phyloP scores from a whole-genome alignment of 2,113 vertebrate genomes.

The Rhineura floridana region DNA sequence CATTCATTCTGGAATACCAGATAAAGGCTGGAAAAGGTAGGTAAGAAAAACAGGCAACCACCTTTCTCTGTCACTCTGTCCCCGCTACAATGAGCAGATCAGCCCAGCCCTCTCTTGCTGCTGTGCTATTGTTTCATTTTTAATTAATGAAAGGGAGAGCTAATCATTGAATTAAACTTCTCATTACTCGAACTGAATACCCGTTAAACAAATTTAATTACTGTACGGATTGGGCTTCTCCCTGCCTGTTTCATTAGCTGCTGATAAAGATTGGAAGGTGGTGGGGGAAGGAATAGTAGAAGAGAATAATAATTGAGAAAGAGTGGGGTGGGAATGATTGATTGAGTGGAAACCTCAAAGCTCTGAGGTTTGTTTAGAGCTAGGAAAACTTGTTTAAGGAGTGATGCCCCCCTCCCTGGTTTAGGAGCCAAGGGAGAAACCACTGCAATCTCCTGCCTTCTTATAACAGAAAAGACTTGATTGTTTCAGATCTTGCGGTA shows the following conservation, averaged over 20 bases:
- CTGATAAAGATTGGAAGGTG: conserved; percentile 67
- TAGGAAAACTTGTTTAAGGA: neutral
- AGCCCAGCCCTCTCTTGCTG: conserved; percentile 70
- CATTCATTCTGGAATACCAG: neutral
- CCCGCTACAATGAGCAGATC: conserved; percentile 62
- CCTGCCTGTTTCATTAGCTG: conserved; percentile 77
- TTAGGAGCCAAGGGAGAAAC: neutral
- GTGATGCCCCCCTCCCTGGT: neutral
- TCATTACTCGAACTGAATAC: conserved; percentile 84
- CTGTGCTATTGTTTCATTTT: conserved; percentile 77
- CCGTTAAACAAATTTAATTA: conserved; percentile 86
- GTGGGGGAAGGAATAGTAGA: neutral
- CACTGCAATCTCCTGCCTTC: neutral
- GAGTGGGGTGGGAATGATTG: neutral
- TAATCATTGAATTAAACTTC: conserved; percentile 86
- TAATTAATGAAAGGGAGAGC: conserved; percentile 86
- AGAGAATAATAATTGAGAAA: conserved; percentile 37
- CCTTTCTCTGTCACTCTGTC: conserved; percentile 45
- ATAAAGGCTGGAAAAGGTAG: neutral
- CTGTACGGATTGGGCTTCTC: conserved; percentile 76
- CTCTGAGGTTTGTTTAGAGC: neutral
- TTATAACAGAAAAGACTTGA: too few relatives aligned
- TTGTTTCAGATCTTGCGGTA: neutral
- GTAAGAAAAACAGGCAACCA: neutral
- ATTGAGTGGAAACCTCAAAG: conserved; percentile 18